phyloP scores from a whole-genome alignment of 1,140 invertebrate genomes.

The Metopolophium dirhodum region DNA sequence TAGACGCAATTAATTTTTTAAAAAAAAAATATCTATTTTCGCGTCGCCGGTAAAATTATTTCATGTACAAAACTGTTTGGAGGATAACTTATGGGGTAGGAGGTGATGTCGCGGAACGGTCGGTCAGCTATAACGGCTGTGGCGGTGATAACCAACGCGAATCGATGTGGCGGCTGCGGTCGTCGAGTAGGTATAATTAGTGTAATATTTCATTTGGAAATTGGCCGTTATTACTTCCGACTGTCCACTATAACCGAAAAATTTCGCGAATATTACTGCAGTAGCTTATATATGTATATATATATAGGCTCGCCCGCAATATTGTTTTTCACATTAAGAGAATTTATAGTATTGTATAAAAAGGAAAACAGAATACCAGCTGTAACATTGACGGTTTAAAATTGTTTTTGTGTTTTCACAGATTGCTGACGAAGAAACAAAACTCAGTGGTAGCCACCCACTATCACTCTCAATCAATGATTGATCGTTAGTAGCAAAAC shows the following conservation, averaged over 20 bases:
- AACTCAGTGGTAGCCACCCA: not conserved
- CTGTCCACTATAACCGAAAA: not conserved
- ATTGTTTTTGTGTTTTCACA: not conserved
- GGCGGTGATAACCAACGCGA: not conserved
- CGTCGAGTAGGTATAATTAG: not conserved
- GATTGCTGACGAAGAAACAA: not conserved
- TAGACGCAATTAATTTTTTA: slow-evolving; percentile 24
- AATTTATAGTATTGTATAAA: not conserved
- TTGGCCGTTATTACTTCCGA: not conserved
- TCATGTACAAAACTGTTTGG: not conserved
- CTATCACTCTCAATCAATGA: slow-evolving; percentile 32
- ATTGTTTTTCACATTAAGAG: not conserved
- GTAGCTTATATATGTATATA: not conserved
- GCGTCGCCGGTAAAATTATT: not conserved
- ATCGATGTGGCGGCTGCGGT: not conserved
- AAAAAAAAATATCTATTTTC: not conserved
- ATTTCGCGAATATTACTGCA: not conserved
- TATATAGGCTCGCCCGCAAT: not conserved
- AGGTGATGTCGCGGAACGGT: not conserved
- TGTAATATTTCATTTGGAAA: slow-evolving; percentile 13
- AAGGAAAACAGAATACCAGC: not conserved
- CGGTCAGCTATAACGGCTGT: not conserved
- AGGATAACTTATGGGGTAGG: not conserved
- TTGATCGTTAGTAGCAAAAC: slow-evolving; percentile 16
- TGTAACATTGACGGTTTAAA: not conserved